Conservation (phyloP, 2,113 vertebrate genomes). For the Rattus rattus region DNA sequence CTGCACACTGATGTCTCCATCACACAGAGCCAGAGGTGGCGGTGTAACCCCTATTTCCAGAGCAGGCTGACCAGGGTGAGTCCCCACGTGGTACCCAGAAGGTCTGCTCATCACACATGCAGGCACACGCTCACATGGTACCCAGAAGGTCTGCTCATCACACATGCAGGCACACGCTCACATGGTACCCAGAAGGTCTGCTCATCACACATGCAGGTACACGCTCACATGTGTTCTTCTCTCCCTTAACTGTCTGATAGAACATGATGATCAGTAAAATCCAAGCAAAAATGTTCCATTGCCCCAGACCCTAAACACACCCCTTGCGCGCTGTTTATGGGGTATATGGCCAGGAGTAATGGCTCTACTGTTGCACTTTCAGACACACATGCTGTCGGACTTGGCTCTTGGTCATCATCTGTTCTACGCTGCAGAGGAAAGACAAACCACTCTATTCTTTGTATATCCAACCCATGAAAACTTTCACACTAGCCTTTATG, state of each 20-base stretch:
- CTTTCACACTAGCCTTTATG: background rate
- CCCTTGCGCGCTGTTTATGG: rapidly evolving
- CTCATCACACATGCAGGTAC: background rate
- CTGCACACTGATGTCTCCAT: background rate
- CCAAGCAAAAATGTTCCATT: rapidly evolving
- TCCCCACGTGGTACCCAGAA: no score
- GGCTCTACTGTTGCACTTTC: background rate
- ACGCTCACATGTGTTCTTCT: background rate
- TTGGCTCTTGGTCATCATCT: background rate
- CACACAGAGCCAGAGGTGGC: background rate
- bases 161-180: rapidly evolving
- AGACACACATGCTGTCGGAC: no score
- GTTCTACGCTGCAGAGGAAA: background rate
- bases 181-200: no score
- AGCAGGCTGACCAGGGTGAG: background rate
- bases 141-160: background rate
- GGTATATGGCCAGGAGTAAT: no score
- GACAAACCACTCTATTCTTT: background rate
- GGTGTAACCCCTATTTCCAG: background rate
- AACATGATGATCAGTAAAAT: background rate
- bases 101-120: no score
- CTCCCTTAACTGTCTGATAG: rapidly evolving
- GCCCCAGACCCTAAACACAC: background rate
- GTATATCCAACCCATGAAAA: background rate
- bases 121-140: no score